Base-by-base conservation (phyloP, 1,140 invertebrate species). In the Agrilus planipennis region DNA sequence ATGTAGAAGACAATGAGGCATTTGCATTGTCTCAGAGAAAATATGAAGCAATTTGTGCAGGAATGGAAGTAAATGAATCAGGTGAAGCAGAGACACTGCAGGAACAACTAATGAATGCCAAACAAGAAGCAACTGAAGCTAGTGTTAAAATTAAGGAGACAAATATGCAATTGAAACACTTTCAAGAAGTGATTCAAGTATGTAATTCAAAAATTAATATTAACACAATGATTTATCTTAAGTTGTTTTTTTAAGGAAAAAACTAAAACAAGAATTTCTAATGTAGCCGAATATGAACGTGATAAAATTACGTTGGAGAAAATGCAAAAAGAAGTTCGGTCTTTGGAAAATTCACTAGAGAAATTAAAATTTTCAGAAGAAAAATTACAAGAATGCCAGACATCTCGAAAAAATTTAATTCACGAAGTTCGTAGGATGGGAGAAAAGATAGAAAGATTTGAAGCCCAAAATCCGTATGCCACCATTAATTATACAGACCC, bases 21-120 rank as follows among this genome's bases (percentile, higher is more conserved):
- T 70, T 89, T 45, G 63, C 69, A 9, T 69, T 72, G 25, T 87
- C 89, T 0, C 80, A 92, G 62, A 77, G 79, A 34, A 74, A 75
- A 36, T 86, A 81, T 47, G 79, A 94, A 53, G 88, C 88, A 38
- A 76, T 92, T 5, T 86, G 76, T 57, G 71, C 82, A 16, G 91
- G 91, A 16, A 64, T 86, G 31, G 76, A 89, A 20, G 75, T 79
- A 17, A 81, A 77, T 41, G 80, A 82, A n/a, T 77, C 78, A 51
- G 88, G 89, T 11, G 72, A 81, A 59, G 79, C 79, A 40, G 76
- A 83, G n/a, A 89, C 89, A 4, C 65, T 95, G 14, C 82, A 89
- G 58, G 86, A 93, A 47, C 89, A 94, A 57, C 65, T 94, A 1
- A 91, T 91, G 52, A 74, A 69, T 58, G 82, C 84, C 0, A 84